Evolutionary conservation across 2,113 vertebrate species (phyloP).

Genomic region (Callospermophilus lateralis): DNA sequence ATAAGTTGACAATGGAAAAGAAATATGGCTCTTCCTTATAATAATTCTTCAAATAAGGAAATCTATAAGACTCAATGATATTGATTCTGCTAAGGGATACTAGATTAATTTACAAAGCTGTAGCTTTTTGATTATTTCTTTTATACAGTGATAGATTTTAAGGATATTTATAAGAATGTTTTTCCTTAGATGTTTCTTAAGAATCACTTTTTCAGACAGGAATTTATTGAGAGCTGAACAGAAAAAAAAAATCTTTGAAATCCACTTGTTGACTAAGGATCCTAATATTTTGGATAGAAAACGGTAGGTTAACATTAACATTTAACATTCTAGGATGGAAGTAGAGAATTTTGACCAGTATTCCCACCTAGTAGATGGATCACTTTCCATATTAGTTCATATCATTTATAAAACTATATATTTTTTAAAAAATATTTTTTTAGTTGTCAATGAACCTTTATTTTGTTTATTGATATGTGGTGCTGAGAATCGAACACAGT

Average conservation of each 20-base stretch:
- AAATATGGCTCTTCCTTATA: background rate
- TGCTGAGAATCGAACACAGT: no score
- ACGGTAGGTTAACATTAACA: background rate
- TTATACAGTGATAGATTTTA: constrained; percentile 30
- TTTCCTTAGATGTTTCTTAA: constrained; percentile 56
- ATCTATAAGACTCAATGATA: background rate
- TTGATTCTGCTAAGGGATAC: background rate
- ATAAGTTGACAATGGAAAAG: background rate
- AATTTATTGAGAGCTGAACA: background rate
- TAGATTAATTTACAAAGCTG: background rate
- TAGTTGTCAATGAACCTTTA: no score
- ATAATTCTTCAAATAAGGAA: background rate
- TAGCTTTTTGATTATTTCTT: background rate
- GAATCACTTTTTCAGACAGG: constrained; percentile 4
- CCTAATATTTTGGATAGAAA: background rate
- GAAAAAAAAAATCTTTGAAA: background rate
- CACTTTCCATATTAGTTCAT: constrained; percentile 39
- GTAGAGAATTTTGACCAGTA: background rate
- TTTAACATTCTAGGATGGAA: background rate
- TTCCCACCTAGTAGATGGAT: background rate
- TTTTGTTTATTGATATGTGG: no score
- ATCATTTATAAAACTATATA: background rate
- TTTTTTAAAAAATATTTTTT: background rate
- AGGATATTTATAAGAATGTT: background rate
- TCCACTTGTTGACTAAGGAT: background rate